Percentiles rank a stretch among this genome's conserved stretches.
phyloP scores from a whole-genome alignment of 2,888 invertebrate genomes.

The Xanthia togata region DNA sequence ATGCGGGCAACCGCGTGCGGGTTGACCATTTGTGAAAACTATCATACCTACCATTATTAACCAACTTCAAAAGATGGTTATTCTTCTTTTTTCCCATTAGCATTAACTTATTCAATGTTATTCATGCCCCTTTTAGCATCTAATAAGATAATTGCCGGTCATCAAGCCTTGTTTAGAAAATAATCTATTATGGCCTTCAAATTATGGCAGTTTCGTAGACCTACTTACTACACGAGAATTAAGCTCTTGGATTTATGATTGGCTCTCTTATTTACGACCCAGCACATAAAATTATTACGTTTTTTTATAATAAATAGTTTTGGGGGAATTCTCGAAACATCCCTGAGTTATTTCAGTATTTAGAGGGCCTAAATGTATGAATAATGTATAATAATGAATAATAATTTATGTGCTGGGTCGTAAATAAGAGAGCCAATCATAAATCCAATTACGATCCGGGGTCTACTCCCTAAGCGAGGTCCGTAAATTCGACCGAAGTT shows the following conservation, averaged over 20 bases:
- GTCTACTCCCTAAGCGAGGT: no score
- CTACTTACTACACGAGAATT: not conserved
- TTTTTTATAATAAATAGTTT: not conserved
- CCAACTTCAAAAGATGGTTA: not conserved
- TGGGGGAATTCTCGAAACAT: not conserved
- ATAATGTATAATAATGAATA: no score
- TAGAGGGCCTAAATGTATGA: no score
- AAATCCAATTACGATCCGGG: no score
- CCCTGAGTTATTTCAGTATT: not conserved
- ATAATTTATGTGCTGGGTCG: no score
- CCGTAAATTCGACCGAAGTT: no score
- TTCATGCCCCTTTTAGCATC: not conserved
- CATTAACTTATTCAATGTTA: not conserved
- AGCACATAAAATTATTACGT: not conserved
- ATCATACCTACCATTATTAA: not conserved
- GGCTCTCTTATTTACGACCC: not conserved
- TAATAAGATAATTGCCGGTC: slow-evolving; percentile 16
- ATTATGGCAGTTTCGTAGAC: not conserved
- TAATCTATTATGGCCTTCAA: not conserved
- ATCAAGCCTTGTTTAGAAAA: slow-evolving; percentile 6
- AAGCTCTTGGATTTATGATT: slow-evolving; percentile 1
- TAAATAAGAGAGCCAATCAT: no score
- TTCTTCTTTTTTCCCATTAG: not conserved
- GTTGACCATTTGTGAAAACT: not conserved
- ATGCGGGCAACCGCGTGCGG: not conserved